Conservation (phyloP, 92 coral and sea anemone genomes). For the Virgularia gustaviana region DNA sequence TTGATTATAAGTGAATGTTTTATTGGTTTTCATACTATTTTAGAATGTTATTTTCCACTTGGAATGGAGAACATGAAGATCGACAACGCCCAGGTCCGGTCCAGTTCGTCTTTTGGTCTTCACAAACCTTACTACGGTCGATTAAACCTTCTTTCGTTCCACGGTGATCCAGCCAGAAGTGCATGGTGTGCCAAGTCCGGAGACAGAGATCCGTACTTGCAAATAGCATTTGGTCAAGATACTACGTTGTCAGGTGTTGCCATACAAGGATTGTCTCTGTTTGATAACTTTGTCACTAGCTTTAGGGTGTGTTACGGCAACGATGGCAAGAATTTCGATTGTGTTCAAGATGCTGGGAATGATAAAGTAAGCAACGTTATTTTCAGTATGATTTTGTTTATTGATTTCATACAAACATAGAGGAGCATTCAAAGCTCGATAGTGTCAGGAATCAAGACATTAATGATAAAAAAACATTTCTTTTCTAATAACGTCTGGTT, state of each 20-base stretch:
- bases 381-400: background rate
- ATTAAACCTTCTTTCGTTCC: slow-evolving; percentile 83
- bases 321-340: slow-evolving; percentile 81
- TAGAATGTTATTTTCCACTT: slow-evolving; percentile 87
- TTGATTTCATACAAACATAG: background rate
- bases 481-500: no score
- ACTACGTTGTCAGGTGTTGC: slow-evolving; percentile 93
- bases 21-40: no score
- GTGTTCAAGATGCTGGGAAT: slow-evolving; percentile 66
- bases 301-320: slow-evolving; percentile 84
- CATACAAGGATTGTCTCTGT: slow-evolving; percentile 84
- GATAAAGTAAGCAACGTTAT: slow-evolving; percentile 58
- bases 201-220: slow-evolving; percentile 88
- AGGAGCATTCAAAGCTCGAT: background rate
- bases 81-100: slow-evolving; percentile 77
- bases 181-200: slow-evolving; percentile 96
- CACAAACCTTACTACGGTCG: slow-evolving; percentile 93
- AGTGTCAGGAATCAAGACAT: no score
- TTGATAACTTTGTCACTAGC: slow-evolving; percentile 91
- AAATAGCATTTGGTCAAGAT: slow-evolving; percentile 76
- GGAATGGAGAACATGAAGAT: slow-evolving; percentile 97
- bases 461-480: no score
- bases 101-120: slow-evolving; percentile 72
- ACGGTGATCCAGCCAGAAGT: slow-evolving; percentile 81
- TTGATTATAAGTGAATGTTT: no score